Evolutionary conservation across 2,888 invertebrate species (phyloP), one percentile per base, ranked within the genome.

Genomic region (Arctia plantaginis): DNA sequence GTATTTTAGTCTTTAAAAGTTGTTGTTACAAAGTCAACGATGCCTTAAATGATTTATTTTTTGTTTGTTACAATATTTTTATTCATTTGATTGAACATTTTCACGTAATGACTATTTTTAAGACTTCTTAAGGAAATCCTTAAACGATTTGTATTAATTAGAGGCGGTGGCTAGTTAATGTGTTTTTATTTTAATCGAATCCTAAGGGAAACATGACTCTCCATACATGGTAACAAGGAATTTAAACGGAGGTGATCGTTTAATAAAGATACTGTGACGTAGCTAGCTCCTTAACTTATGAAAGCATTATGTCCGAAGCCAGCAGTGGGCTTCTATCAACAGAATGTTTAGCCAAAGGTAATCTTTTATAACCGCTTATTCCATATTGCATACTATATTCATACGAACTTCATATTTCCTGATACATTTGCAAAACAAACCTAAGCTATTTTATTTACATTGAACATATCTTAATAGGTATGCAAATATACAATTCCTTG

Each of bases 401-500:
- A 27, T 27, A 27, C 33, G 27, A 23, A 69, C 68, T 35, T 59
- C 18, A 55, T 15, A 39, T 69, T 39, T 27, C 10, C 39, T n/a
- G 35, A 55, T 18, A 55, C 62, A 73, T 35, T 73, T 65, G 70
- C 65, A 15, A 47, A 44, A 62, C 20, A 51, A 41, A 73, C 18
- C 30, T 44, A 64, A 69, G 35, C 33, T 47, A 10, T 35, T 27
- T 23, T 35, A 55, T 69, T 66, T 55, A 64, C 64, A 30, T 65
- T n/a, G 77, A 78, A 74, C 75, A 75, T 76, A 77, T 82, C 83
- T 82, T 75, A 81, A 85, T 85, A 82, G 76, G 82, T 81, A 81
- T 86, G 83, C 82, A 84, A 86, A 86, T 88, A 83, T 77, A 72
- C 79, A 85, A 87, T 88, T 87, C 87, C 85, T 86, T 88, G 83